Base-by-base conservation (phyloP, 2,888 invertebrate genomes). In the Pantelozetes paolii region DNA sequence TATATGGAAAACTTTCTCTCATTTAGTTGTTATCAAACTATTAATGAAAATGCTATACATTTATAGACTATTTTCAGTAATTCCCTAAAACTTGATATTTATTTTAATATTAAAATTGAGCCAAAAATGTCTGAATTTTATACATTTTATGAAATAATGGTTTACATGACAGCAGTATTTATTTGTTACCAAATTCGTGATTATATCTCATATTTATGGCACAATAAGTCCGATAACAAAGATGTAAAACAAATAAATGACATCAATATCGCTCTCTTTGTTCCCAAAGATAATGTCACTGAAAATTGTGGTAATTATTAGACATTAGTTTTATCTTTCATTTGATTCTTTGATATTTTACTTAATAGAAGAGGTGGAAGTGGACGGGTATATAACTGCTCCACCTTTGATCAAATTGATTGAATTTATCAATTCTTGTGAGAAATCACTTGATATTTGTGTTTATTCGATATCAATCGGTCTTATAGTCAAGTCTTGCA, bases 171-270 rank as follows among this genome's bases (percentile, higher is more conserved):
- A 13, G 8, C 26, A 69, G 45, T 69, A 69, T 69, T 69, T 23
- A 26, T 69, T 20, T 69, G 69, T 18, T 42, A 69, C 26, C 40
- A 26, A 28, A 69, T 69, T 45, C 42, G 69, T 69, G 69, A 15
- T 45, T 69, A 69, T 69, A 69, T 69, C 26, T 69, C 69, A 69
- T 36, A 15, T 45, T 69, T 69, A 69, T 69, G 26, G 69, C 42
- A 40, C 45, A 69, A 69, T 45, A 69, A 42, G 23, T 45, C 30
- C 20, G 64, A 69, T 69, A 69, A 69, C 11, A 69, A 69, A 45
- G 42, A 42, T 42, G 42, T 45, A 23, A 69, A 20, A 8, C 42
- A 69, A 69, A 45, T 26, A 32, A 69, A 69, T 36, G 36, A 64
- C 23, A 36, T n/a, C 62, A n/a, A 40, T 64, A 64, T 40, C 45